A percentile compares a stretch with the other conserved stretches of the same genome.
phyloP scores from a whole-genome alignment of 92 coral and sea anemone species.

The Umimayanthus chanpuru region DNA sequence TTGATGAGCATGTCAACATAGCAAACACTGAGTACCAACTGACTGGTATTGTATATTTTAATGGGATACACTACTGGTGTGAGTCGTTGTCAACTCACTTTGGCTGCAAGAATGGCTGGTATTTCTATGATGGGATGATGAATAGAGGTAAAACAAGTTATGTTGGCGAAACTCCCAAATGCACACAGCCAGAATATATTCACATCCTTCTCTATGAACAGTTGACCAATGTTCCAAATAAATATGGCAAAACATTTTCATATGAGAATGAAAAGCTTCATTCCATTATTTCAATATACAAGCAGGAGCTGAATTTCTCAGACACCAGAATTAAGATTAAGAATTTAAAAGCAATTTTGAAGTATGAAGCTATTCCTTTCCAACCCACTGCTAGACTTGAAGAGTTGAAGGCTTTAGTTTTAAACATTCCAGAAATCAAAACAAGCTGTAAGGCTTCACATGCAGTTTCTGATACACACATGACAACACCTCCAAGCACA shows the following conservation, averaged over 20 bases:
- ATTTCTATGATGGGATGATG: slow-evolving; percentile 43
- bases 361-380: slow-evolving; percentile 25
- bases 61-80: slow-evolving; percentile 45
- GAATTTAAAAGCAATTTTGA: slow-evolving; percentile 43
- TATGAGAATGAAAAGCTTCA: slow-evolving; percentile 23
- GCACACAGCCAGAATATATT: slow-evolving; percentile 10
- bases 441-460: background rate
- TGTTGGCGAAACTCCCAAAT: slow-evolving; percentile 32
- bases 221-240: background rate
- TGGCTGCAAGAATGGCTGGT: slow-evolving; percentile 42
- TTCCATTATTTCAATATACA: slow-evolving; percentile 28
- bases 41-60: slow-evolving; percentile 40
- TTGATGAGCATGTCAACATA: background rate
- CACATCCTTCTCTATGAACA: slow-evolving; percentile 40
- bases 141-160: slow-evolving; percentile 32
- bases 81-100: slow-evolving; percentile 29
- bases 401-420: slow-evolving; percentile 22
- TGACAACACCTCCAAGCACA: slow-evolving; percentile 3
- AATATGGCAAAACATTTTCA: slow-evolving; percentile 33
- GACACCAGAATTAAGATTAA: slow-evolving; percentile 35
- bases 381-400: slow-evolving; percentile 25
- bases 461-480: background rate
- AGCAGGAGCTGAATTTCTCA: slow-evolving; percentile 7
- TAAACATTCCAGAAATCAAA: slow-evolving; percentile 26
- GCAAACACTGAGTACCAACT: slow-evolving; percentile 22